Percentiles rank a stretch among this genome's conserved stretches.
Conservation (phyloP, 2,888 invertebrate genomes). For the Chaetogeoica ovagalla region DNA sequence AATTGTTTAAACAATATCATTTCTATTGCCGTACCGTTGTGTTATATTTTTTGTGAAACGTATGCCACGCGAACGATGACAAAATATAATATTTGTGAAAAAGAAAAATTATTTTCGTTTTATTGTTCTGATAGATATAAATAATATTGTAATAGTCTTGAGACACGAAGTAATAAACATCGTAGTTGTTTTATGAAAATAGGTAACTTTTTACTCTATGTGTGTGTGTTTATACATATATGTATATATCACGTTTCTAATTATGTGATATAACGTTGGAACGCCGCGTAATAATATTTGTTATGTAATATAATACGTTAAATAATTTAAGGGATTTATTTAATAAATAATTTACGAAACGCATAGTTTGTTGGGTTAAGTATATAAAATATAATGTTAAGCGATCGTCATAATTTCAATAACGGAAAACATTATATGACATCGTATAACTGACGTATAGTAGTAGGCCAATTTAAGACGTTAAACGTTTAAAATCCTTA, state of each 20-base stretch:
- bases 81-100: neutral
- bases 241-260: constrained; percentile 12
- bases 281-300: no score
- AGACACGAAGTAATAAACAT: neutral
- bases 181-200: constrained; percentile 4
- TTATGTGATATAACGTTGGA: neutral
- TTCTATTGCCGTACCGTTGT: neutral
- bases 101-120: neutral
- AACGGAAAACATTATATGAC: neutral
- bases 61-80: neutral
- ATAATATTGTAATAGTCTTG: neutral
- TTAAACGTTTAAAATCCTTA: no score
- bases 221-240: no score
- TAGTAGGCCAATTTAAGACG: no score
- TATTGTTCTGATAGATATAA: neutral
- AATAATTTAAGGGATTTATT: constrained; percentile 3
- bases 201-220: neutral
- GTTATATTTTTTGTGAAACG: neutral
- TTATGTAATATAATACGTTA: neutral
- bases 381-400: neutral
- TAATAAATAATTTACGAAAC: constrained; percentile 10
- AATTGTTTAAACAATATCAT: neutral
- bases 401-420: neutral
- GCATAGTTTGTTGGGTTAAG: constrained; percentile 1
- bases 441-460: neutral